Evolutionary conservation across 2,113 vertebrate species (phyloP), one percentile per base, ranked within the genome.

Genomic region (Syngnathus typhle): DNA sequence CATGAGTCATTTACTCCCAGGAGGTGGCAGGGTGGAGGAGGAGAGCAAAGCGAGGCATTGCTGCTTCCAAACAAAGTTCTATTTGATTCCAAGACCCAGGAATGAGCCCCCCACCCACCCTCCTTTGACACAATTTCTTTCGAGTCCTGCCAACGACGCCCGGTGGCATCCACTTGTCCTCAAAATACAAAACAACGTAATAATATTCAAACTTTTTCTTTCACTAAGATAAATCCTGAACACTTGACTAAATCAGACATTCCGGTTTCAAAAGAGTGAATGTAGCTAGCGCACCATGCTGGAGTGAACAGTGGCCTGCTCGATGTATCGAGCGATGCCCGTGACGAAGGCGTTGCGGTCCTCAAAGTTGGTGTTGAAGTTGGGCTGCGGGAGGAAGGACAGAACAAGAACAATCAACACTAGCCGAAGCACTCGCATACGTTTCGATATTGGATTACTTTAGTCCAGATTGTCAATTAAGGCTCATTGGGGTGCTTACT

Each of bases 311-410:
- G 96, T 98, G 65, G 97, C 97, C 77, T 99, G 97, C 72, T 99
- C 97, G 10, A 99, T 99, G 86, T 99, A 98, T 85, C 96, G 91
- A 37, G 97, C 97, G 71, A 99, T 99, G 49, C 97, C 97, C 0
- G 97, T 99, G 83, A 99, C 97, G 76, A 99, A 99, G 0, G 97
- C 97, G 90, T 98, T 99, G 70, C 97, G 89, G 87, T 99, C 97
- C 85, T 99, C 97, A 74, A 99, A 98, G 91, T 99, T 99, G 75
- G 97, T 99, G 90, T 99, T 95, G 89, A 99, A 99, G 82, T 99
- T 99, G 18, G 97, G 96, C 97, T 99, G 84, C 3, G 74, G 64
- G 68, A 85, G 71, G 62, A 65, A 18, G 64, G 13, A 63, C 12
- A 13, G 23, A 49, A 10, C 21, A 64, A 10, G 58, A 18, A 60